Percentiles rank a stretch among this genome's conserved stretches.
Conservation (phyloP, 2,888 invertebrate species). For the Oegoconia quadripuncta region DNA sequence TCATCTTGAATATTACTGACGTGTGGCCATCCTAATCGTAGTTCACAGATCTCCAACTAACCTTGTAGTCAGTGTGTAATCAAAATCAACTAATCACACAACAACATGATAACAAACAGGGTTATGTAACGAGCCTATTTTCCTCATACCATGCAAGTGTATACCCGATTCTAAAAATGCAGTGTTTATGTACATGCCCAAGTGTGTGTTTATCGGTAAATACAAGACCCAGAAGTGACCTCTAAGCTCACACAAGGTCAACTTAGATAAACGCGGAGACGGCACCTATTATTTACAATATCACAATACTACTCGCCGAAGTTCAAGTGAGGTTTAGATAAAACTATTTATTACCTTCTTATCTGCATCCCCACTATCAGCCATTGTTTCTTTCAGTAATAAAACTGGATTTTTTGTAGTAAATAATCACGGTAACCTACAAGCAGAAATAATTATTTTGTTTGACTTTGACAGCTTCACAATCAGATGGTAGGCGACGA, state of each 20-base stretch:
- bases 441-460: no score
- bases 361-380: slow-evolving; percentile 50
- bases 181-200: not conserved
- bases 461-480: no score
- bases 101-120: no score
- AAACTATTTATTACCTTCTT: slow-evolving; percentile 59
- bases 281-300: slow-evolving; percentile 20
- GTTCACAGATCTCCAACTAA: no score
- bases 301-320: slow-evolving; percentile 21
- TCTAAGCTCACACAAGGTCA: slow-evolving; percentile 56
- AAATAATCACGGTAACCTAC: not conserved
- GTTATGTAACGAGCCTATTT: no score
- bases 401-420: not conserved
- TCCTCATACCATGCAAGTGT: no score
- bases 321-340: slow-evolving; percentile 37
- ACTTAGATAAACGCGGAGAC: slow-evolving; percentile 40
- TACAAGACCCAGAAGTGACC: slow-evolving; percentile 38
- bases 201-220: not conserved
- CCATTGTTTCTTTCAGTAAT: slow-evolving; percentile 37
- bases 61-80: no score
- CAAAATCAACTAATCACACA: no score
- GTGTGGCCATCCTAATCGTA: no score
- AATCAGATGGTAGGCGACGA: no score
- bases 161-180: no score
- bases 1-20: no score